A percentile compares a stretch with the other conserved stretches of the same genome.
These are phyloP conservation scores for Alitta virens DNA, from an alignment of 2,888 invertebrate species.

Conservation along the genomic window DNA sequence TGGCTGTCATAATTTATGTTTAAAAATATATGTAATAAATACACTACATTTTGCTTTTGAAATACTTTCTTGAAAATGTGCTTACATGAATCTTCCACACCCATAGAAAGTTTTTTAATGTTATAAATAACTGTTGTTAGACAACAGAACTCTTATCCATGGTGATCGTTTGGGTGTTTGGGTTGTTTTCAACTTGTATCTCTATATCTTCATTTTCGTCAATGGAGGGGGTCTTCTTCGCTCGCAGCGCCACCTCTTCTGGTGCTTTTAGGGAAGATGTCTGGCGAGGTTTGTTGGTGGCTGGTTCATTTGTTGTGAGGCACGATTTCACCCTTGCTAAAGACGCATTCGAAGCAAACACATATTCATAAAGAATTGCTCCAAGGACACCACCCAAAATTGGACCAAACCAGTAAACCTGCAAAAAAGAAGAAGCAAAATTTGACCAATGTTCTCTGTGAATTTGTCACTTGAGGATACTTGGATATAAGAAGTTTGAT, in stretches of 20 bases:
- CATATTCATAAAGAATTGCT: constrained; percentile 9
- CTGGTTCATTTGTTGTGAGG: constrained; percentile 3
- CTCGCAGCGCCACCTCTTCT: background rate
- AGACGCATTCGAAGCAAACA: constrained; percentile 16
- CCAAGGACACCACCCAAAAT: constrained; percentile 9
- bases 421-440: background rate
- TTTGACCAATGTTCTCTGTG: too few species aligned
- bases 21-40: too few species aligned
- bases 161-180: too few species aligned
- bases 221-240: background rate
- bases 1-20: too few species aligned
- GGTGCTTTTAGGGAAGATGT: background rate
- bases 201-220: background rate
- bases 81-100: too few species aligned
- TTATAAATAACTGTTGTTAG: too few species aligned
- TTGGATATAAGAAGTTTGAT: too few species aligned
- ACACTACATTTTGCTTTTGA: too few species aligned
- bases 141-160: too few species aligned
- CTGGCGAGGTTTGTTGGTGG: background rate
- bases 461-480: too few species aligned
- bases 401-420: constrained; percentile 18
- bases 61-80: too few species aligned
- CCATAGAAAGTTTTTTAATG: too few species aligned
- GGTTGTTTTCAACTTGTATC: background rate
- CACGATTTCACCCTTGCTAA: constrained; percentile 11